Evolutionary conservation across 2,113 vertebrate species (phyloP).

Genomic region (Hemibates koningsi): DNA sequence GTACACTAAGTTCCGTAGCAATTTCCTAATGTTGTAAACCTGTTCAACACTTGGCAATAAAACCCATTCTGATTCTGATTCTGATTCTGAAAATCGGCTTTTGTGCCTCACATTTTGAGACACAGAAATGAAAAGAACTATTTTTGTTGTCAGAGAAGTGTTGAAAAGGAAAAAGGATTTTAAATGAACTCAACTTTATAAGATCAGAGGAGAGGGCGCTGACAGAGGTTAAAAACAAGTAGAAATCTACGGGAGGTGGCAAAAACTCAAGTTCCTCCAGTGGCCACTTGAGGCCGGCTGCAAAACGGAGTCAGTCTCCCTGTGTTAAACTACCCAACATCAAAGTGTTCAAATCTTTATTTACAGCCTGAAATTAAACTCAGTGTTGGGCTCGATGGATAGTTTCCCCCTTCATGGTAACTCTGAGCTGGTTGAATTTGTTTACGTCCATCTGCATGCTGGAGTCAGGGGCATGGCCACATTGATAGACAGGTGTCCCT

Average conservation of each 20-base stretch:
- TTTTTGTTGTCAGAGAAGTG: background rate
- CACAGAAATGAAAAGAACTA: background rate
- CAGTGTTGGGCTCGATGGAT: background rate
- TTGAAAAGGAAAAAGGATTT: background rate
- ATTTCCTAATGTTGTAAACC: too few relatives aligned
- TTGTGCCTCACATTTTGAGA: background rate
- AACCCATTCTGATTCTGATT: too few relatives aligned
- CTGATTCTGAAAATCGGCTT: background rate
- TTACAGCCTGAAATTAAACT: background rate
- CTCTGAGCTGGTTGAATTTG: background rate
- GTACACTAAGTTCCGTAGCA: too few relatives aligned
- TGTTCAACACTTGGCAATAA: too few relatives aligned
- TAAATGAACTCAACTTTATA: background rate
- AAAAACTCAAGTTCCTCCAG: background rate
- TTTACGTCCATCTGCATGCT: background rate
- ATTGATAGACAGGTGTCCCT: background rate
- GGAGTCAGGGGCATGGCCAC: background rate
- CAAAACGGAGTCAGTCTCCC: background rate
- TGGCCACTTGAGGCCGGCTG: background rate
- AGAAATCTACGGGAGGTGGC: rapidly evolving
- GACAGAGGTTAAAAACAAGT: background rate
- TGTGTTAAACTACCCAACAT: rapidly evolving
- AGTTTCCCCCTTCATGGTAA: background rate
- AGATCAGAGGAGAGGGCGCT: background rate
- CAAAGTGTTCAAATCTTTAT: background rate